Base-by-base conservation (phyloP, 1,140 invertebrate genomes). In the Triops longicaudatus region DNA sequence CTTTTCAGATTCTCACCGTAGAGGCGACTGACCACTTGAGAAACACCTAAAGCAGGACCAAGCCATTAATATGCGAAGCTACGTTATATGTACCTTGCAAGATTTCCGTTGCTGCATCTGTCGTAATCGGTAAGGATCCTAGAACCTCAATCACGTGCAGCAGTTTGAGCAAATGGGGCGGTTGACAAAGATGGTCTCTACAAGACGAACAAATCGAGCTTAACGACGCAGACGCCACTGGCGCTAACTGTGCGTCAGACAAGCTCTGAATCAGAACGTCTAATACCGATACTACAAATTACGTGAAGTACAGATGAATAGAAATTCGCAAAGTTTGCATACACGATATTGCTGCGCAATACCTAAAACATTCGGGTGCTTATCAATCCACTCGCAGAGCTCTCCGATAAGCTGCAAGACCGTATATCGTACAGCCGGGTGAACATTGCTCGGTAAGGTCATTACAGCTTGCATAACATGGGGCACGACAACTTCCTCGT, bases 351-450 rank as follows among this genome's bases (percentile, higher is more conserved):
- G 37, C 63, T n/a, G 63, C 74, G 31, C 78, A 77, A 84, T 85
- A 90, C 90, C 88, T 81, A 97, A 83, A 31, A 90, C 89, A 78
- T 91, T 88, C 0, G 92, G 88, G 86, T 98, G 94, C 83, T 89
- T 89, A 81, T 97, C 92, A 63, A 99, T 92, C 97, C 97, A 99
- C 82, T 98, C 95, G 81, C 93, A 92, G 26, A 99, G 86, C 85
- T 98, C 95, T 6, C 96, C 96, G 41, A 99, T 85, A 17, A 99
- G 86, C 78, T 94, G 87, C 73, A 97, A 90, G 80, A 93, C 94
- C 0, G 97, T 98, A 82, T 93, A 90, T 73, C 92, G 87, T 0
- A 99, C 93, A 11, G 94, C 94, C 73, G 95, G 87, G 82, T 98
- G 96, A 0, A 92, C 91, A 75, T 90, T 90, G 78, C 91, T 88